Conservation (phyloP, 2,113 vertebrate species). For the Clarias macrocephalus region DNA sequence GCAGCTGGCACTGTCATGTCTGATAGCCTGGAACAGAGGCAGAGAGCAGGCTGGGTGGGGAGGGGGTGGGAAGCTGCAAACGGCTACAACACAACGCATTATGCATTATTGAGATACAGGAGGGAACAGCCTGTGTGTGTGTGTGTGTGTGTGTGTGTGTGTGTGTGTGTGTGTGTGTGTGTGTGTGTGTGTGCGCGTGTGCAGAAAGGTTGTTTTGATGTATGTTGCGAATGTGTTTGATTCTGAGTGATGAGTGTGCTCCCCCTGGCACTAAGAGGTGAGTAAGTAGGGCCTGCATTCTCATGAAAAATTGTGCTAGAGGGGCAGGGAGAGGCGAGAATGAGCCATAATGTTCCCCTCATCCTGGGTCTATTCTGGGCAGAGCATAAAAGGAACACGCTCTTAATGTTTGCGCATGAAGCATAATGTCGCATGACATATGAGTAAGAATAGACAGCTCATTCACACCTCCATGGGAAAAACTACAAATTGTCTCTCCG, state of each 20-base stretch:
- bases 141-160: conserved; percentile 19
- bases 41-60: conserved; percentile 60
- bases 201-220: conserved; percentile 14
- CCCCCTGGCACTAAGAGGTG: conserved; percentile 42
- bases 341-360: conserved; percentile 41
- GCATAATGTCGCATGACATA: conserved; percentile 42
- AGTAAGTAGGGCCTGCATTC: conserved; percentile 42
- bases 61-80: conserved; percentile 63
- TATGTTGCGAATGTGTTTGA: conserved; percentile 27
- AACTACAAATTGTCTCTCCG: conserved; percentile 39
- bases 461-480: conserved; percentile 45
- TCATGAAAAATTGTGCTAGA: conserved; percentile 29
- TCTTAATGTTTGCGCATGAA: conserved; percentile 49
- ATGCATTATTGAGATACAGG: conserved; percentile 55
- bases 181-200: conserved; percentile 45
- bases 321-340: conserved; percentile 24
- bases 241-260: conserved; percentile 39
- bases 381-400: conserved; percentile 40
- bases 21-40: conserved; percentile 74
- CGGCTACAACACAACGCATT: conserved; percentile 65
- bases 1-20: conserved; percentile 79
- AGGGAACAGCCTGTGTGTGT: conserved; percentile 33
- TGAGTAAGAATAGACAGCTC: conserved; percentile 40
- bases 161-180: conserved; percentile 55
- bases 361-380: conserved; percentile 32